These are phyloP conservation scores for Darevskia nairensis DNA, from an alignment of 2,797 vertebrate species.

Conservation along the genomic window DNA sequence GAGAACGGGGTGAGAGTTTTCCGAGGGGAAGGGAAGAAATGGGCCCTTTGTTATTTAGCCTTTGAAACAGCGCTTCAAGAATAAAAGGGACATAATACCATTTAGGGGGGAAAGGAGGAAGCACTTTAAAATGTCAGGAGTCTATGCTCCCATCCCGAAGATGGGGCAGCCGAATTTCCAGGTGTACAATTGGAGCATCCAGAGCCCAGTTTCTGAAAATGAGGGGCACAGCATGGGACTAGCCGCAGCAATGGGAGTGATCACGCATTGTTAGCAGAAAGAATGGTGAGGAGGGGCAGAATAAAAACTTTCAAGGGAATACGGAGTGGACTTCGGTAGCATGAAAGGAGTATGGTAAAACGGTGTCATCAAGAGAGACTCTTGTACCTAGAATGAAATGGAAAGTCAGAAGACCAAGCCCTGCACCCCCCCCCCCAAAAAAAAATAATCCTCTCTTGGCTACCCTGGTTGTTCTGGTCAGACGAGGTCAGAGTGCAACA, in stretches of 20 bases:
- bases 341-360: background rate
- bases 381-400: background rate
- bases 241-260: background rate
- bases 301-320: background rate
- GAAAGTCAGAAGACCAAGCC: background rate
- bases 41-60: constrained; percentile 12
- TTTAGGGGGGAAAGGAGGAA: background rate
- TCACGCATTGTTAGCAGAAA: background rate
- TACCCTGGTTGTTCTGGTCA: background rate
- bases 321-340: background rate
- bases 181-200: too few relatives aligned
- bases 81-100: background rate
- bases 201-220: background rate
- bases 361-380: too few relatives aligned
- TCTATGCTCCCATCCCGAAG: background rate
- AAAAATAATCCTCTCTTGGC: background rate
- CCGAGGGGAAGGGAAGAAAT: constrained; percentile 12
- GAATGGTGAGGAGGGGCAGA: background rate
- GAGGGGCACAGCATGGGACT: too few relatives aligned
- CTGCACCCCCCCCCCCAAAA: background rate
- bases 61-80: constrained; percentile 53
- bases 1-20: constrained; percentile 28
- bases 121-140: constrained; percentile 10
- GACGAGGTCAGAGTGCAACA: background rate
- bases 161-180: background rate